Evolutionary conservation across 2,113 vertebrate species (phyloP).

Genomic region (Clinocottus analis): DNA sequence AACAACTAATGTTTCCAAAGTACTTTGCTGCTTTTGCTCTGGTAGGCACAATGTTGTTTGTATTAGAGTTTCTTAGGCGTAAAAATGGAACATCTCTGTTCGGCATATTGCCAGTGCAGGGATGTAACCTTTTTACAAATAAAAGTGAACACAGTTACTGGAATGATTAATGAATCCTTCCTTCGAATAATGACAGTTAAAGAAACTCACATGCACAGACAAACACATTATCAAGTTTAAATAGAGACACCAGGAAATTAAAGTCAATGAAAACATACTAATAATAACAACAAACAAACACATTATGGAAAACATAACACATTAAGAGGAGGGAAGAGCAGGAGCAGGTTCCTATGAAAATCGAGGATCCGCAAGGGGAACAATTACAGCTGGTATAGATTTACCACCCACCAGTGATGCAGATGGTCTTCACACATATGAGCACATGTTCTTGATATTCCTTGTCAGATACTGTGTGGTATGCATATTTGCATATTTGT

Average conservation of each 20-base stretch:
- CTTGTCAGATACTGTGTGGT: constrained; percentile 27
- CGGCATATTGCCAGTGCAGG: constrained; percentile 50
- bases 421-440: constrained; percentile 74
- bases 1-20: constrained; percentile 64
- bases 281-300: constrained; percentile 48
- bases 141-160: constrained; percentile 29
- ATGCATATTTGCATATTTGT: constrained; percentile 55
- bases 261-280: constrained; percentile 62
- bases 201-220: constrained; percentile 27
- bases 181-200: constrained; percentile 56
- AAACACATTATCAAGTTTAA: constrained; percentile 1
- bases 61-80: constrained; percentile 31
- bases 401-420: constrained; percentile 55
- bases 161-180: constrained; percentile 45
- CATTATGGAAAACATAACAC: constrained; percentile 29
- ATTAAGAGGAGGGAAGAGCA: constrained; percentile 45
- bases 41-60: constrained; percentile 50
- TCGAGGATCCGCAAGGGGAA: constrained; percentile 66
- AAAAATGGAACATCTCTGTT: constrained; percentile 55
- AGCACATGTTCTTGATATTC: constrained; percentile 59
- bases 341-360: constrained; percentile 60
- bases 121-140: constrained; percentile 45
- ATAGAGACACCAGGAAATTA: constrained; percentile 35
- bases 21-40: constrained; percentile 45
- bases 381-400: constrained; percentile 64